A percentile compares a stretch with the other conserved stretches of the same genome.
Conservation (phyloP, 1,140 invertebrate genomes). For the Drosophila bocki region DNA sequence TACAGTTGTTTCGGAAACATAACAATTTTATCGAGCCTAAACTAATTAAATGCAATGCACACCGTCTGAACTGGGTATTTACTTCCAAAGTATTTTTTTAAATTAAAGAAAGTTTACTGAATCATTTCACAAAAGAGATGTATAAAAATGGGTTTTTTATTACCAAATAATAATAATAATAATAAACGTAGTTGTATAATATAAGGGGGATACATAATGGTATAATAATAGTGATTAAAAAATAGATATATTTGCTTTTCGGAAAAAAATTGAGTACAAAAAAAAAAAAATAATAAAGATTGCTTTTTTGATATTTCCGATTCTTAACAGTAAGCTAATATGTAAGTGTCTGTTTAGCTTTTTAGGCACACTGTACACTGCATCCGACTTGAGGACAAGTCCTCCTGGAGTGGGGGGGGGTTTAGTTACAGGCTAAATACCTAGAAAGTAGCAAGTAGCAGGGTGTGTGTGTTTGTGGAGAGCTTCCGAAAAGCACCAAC, state of each 20-base stretch:
- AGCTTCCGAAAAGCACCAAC: slow-evolving; percentile 31
- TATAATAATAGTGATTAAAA: slow-evolving; percentile 29
- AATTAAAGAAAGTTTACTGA: neutral
- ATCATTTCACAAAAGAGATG: slow-evolving; percentile 13
- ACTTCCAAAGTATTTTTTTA: neutral
- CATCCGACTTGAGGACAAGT: neutral
- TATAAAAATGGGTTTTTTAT: slow-evolving; percentile 56
- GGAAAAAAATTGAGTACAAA: slow-evolving; percentile 36
- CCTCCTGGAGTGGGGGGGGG: neutral
- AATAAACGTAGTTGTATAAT: slow-evolving; percentile 43
- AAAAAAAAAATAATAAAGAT: slow-evolving; percentile 1
- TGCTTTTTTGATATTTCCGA: slow-evolving; percentile 18
- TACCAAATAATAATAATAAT: slow-evolving; percentile 59
- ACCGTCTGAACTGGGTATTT: neutral
- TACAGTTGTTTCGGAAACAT: neutral
- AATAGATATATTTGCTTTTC: slow-evolving; percentile 29
- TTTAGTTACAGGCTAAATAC: slow-evolving; percentile 23
- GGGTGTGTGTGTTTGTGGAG: slow-evolving; percentile 26
- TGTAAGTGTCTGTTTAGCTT: slow-evolving; percentile 6
- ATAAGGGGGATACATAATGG: slow-evolving; percentile 40
- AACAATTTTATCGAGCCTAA: slow-evolving; percentile 6
- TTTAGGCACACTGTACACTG: slow-evolving; percentile 21
- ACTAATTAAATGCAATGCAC: slow-evolving; percentile 26
- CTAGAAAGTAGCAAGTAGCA: slow-evolving; percentile 23
- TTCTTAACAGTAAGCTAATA: slow-evolving; percentile 1